Evolutionary conservation across 2,888 invertebrate species (phyloP).

Genomic region (Quadriops clusia): DNA sequence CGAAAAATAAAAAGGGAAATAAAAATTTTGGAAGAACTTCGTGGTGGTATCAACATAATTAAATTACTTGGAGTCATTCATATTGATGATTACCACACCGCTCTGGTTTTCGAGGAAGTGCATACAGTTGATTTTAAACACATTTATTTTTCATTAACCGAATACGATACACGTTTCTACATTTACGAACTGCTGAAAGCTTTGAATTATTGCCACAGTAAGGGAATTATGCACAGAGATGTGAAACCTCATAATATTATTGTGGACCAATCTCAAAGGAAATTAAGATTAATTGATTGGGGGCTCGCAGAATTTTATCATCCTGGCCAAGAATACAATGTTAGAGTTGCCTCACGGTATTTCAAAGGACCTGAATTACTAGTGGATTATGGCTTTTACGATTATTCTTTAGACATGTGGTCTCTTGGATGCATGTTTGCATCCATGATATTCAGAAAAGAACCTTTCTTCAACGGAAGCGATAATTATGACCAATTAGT

Average conservation of each 20-base stretch:
- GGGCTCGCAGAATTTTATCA: constrained; percentile 35
- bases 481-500: constrained; percentile 34
- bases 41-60: constrained; percentile 31
- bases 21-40: constrained; percentile 32
- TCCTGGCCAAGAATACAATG: constrained; percentile 34
- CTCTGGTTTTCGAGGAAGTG: constrained; percentile 31
- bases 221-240: constrained; percentile 36
- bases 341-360: constrained; percentile 33
- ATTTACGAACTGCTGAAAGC: constrained; percentile 37
- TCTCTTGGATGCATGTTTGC: constrained; percentile 36
- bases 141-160: constrained; percentile 31
- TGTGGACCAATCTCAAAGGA: constrained; percentile 28
- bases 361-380: constrained; percentile 35
- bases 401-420: constrained; percentile 36
- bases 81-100: constrained; percentile 23
- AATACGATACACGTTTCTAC: constrained; percentile 33
- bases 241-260: constrained; percentile 36
- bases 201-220: constrained; percentile 33
- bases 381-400: constrained; percentile 34
- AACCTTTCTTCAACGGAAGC: constrained; percentile 33
- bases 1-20: constrained; percentile 35
- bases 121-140: constrained; percentile 33
- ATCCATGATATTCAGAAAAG: constrained; percentile 34
- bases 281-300: constrained; percentile 32
- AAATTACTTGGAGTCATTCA: constrained; percentile 24